Evolutionary conservation across 53 echinoderm and acorn worm genomes (phyloP).

Genomic region (Stichopus horrens): DNA sequence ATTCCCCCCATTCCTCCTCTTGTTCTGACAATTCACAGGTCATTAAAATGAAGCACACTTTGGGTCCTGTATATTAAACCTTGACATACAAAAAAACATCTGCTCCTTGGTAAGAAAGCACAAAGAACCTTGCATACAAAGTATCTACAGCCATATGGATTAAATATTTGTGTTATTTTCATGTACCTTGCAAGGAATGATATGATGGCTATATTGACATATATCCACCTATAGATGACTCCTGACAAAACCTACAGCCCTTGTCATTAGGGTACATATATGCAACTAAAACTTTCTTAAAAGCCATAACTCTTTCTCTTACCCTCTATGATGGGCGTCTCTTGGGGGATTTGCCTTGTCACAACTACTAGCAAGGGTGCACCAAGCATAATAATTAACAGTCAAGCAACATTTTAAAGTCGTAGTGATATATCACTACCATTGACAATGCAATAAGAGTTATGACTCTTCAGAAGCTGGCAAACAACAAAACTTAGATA

Average conservation of each 20-base stretch:
- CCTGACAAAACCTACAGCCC: no score
- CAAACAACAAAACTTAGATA: background rate
- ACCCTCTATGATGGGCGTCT: background rate
- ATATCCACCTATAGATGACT: background rate
- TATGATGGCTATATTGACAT: no score
- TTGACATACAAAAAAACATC: background rate
- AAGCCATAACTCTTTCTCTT: background rate
- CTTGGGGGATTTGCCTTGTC: background rate
- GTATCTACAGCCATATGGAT: conserved; percentile 12
- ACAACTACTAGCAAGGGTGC: background rate
- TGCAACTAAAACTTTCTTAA: no score
- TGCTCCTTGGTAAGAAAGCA: conserved; percentile 1
- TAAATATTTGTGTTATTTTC: conserved; percentile 16
- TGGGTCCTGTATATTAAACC: background rate
- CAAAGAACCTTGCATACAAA: background rate
- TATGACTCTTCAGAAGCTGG: background rate
- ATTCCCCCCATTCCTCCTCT: background rate
- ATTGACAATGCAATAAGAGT: background rate
- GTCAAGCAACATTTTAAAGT: background rate
- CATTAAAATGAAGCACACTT: background rate
- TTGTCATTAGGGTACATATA: no score
- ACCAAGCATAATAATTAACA: conserved; percentile 1
- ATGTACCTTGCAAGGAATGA: background rate
- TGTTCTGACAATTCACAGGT: conserved; percentile 21
- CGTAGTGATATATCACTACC: background rate